Percentiles rank a stretch among this genome's conserved stretches.
Conservation (phyloP, 2,113 vertebrate genomes). For the Grallaria varia region DNA sequence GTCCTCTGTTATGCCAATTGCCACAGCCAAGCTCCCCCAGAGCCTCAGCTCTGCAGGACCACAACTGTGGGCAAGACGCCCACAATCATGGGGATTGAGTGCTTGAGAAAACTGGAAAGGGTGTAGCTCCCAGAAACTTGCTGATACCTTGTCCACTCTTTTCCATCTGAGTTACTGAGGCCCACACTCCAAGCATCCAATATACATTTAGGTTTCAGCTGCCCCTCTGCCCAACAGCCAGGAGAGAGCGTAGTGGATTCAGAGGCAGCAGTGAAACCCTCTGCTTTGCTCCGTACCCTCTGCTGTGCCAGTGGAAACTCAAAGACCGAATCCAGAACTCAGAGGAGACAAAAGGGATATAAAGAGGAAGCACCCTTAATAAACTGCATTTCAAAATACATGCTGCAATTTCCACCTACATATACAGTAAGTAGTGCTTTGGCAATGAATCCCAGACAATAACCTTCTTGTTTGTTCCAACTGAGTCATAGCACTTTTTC, state of each 20-base stretch:
- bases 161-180: neutral
- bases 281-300: neutral
- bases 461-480: neutral
- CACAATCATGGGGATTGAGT: neutral
- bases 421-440: neutral
- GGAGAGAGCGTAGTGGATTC: rapidly evolving
- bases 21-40: neutral
- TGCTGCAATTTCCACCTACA: conserved; percentile 18
- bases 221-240: neutral
- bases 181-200: neutral
- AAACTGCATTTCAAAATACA: conserved; percentile 1
- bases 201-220: neutral
- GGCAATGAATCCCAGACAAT: neutral
- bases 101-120: neutral
- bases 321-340: neutral
- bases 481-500: conserved; percentile 8
- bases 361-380: neutral
- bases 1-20: rapidly evolving
- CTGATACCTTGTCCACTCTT: neutral
- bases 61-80: rapidly evolving
- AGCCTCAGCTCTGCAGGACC: neutral
- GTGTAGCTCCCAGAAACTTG: neutral
- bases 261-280: rapidly evolving
- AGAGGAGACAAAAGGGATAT: neutral
- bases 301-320: neutral